These are phyloP conservation scores for Haplotaxodon microlepis DNA, from an alignment of 2,113 vertebrate genomes.

Conservation along the genomic window DNA sequence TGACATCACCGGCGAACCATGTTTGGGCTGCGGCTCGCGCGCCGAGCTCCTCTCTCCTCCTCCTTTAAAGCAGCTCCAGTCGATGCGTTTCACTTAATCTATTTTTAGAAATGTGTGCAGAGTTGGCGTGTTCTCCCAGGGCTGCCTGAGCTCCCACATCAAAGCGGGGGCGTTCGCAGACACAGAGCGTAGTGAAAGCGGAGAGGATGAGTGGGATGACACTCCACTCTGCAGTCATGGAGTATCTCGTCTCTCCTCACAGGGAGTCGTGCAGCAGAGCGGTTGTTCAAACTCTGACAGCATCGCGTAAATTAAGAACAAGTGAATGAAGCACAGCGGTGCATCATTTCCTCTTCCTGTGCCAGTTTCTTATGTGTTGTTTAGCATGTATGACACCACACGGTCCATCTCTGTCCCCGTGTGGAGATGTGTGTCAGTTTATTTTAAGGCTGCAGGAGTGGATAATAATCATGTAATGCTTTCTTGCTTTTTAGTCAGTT, in stretches of 20 bases:
- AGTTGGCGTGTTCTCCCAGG: slow-evolving; percentile 45
- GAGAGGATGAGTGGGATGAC: slow-evolving; percentile 4
- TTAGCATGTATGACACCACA: not conserved
- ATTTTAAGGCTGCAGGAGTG: not conserved
- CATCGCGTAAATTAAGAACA: not conserved
- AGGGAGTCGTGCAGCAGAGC: not conserved
- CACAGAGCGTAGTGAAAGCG: not conserved
- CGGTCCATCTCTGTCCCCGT: not conserved
- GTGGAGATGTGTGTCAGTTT: not conserved
- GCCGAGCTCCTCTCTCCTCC: slow-evolving; percentile 10
- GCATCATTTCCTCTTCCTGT: slow-evolving; percentile 15
- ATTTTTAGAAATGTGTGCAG: slow-evolving; percentile 60
- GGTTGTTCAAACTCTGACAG: not conserved
- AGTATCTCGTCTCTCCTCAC: not conserved
- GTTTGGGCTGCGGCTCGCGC: slow-evolving; percentile 38
- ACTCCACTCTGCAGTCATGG: not conserved
- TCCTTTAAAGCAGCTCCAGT: not conserved
- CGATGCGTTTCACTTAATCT: slow-evolving; percentile 40
- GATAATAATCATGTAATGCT: not conserved
- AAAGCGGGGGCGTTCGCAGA: slow-evolving; percentile 40
- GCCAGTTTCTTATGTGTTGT: not conserved
- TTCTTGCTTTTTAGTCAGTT: not conserved
- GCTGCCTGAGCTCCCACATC: slow-evolving; percentile 51
- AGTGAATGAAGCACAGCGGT: not conserved
- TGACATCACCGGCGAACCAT: slow-evolving; percentile 59